Evolutionary conservation across 2,888 invertebrate species (phyloP).

Genomic region (Troides aeacus): DNA sequence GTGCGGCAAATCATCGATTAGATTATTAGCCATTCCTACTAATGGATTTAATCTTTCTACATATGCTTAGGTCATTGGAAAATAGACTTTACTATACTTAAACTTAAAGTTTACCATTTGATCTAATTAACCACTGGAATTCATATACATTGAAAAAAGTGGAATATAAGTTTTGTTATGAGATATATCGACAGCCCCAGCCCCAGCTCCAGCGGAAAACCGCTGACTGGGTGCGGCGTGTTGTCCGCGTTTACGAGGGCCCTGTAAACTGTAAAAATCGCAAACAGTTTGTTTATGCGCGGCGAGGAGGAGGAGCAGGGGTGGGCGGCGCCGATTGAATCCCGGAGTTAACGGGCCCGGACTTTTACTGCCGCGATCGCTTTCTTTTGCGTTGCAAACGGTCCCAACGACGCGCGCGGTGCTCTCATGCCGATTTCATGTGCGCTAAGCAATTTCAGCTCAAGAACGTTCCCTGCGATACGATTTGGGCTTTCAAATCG

Average conservation of each 20-base stretch:
- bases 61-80: too few species aligned
- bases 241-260: conserved; percentile 66
- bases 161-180: too few species aligned
- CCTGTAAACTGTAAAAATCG: conserved; percentile 75
- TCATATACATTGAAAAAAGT: too few species aligned
- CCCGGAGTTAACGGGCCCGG: conserved; percentile 57
- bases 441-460: background rate
- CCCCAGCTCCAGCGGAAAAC: conserved; percentile 38
- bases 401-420: background rate
- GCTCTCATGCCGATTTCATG: too few species aligned
- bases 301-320: conserved; percentile 30
- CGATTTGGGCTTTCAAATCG: too few species aligned
- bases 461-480: too few species aligned
- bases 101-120: too few species aligned
- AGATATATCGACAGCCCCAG: background rate
- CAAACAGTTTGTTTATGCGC: conserved; percentile 77
- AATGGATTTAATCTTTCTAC: too few species aligned
- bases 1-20: too few species aligned
- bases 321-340: conserved; percentile 53
- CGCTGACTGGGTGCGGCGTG: conserved; percentile 72
- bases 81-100: too few species aligned
- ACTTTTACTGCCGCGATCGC: conserved; percentile 52
- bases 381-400: conserved; percentile 18
- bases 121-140: too few species aligned
- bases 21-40: too few species aligned